Evolutionary conservation across 1,140 invertebrate genomes (phyloP), one percentile per base, ranked within the genome.

Genomic region (Drosophila jambulina): DNA sequence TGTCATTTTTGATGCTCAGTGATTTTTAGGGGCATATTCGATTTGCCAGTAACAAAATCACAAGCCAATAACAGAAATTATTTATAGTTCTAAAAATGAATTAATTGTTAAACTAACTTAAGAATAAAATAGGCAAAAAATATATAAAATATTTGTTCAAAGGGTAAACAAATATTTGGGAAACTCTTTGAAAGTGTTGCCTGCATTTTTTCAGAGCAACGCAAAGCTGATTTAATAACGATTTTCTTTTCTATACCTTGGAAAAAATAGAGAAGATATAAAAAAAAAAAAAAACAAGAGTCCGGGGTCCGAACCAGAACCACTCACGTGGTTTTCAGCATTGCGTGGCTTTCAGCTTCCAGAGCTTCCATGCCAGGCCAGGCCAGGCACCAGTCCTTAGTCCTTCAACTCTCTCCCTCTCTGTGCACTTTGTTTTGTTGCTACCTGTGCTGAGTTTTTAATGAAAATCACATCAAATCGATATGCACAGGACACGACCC

Each of bases 401-500:
- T 29, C 49, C 38, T 21, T 32, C 17, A 36, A 3, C 17, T 29
- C 9, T n/a, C 17, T n/a, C 21, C 12, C 34, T 2, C 45, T 4
- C 45, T 48, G 15, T 49, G 25, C 51, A 62, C 46, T 60, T 70
- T 75, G 72, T 80, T 70, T 67, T 86, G 64, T 63, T 64, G 69
- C 40, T 78, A 82, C 78, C 78, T 82, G 78, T 70, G 75, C 58
- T 87, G 78, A 67, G 82, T 81, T 81, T 90, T 90, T 87, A 87
- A 87, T 88, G 84, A 84, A 88, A 87, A 88, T 88, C 80, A 77
- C 85, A 84, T 88, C 84, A 81, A 88, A 88, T 88, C 84, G 74
- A 88, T 88, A 84, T 90, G 78, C 84, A 70, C 62, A 69, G 62
- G 69, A 77, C 53, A 65, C 54, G 53, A 70, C 43, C 65, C 69